These are phyloP conservation scores for Acrocephalus scirpaceus DNA, from an alignment of 2,797 vertebrate genomes.

Conservation along the genomic window DNA sequence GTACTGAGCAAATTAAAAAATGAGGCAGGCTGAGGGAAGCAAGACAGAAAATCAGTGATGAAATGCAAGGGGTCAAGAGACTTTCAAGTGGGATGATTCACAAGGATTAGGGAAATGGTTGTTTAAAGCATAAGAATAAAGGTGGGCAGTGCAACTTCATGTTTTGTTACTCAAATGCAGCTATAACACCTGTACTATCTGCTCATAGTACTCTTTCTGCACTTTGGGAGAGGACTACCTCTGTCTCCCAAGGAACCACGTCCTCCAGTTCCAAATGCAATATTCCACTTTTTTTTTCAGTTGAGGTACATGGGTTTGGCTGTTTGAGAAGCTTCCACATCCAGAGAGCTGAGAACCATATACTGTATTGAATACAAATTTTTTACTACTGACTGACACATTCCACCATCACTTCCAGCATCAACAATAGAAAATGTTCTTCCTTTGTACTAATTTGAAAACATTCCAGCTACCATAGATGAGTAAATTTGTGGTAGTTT, in stretches of 20 bases:
- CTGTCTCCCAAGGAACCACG: neutral
- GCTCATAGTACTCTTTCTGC: neutral
- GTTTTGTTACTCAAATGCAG: slow-evolving; percentile 1
- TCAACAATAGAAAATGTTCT: neutral
- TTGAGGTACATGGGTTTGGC: neutral
- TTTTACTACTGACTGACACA: neutral
- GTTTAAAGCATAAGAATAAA: slow-evolving; percentile 5
- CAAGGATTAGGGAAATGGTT: neutral
- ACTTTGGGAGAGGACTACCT: neutral
- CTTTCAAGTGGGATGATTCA: neutral
- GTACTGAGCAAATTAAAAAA: neutral
- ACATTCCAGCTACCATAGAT: neutral
- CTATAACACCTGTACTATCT: neutral
- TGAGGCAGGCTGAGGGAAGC: neutral
- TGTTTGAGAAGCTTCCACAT: neutral
- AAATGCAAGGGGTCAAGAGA: neutral
- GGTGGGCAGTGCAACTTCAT: neutral
- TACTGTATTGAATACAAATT: neutral
- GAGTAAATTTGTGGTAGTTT: neutral
- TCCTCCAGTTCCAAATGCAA: neutral
- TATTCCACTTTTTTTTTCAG: neutral
- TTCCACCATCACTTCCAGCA: neutral
- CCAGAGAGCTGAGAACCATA: neutral
- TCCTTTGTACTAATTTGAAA: neutral
- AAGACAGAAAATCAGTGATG: neutral